Evolutionary conservation across 1,140 invertebrate species (phyloP), one percentile per base, ranked within the genome.

Genomic region (Diabrotica undecimpunctata): DNA sequence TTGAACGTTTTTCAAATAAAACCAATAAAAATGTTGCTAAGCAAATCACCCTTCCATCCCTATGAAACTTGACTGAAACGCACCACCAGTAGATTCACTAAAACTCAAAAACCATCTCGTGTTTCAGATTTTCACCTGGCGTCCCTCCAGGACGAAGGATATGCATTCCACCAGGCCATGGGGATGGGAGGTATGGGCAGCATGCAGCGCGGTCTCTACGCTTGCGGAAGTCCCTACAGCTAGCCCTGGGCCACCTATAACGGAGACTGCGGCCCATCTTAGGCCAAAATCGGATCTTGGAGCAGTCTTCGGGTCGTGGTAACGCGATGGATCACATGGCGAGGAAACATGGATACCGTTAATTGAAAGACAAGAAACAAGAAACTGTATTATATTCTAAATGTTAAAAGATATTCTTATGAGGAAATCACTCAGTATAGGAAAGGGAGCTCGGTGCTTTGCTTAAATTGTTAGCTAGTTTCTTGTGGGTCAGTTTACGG

Each of bases 41-140:
- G 41, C 41, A 46, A 46, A 5, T 46, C 41, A 14, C 25, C 61
- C 52, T 62, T 54, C 61, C 61, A 62, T 62, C 61, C 61, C 61
- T 54, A 62, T 14, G 38, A 62, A 54, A 54, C 39, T n/a, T 12
- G 12, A 46, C 52, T 46, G 25, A 38, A 38, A 53, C 8, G 53
- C 51, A 62, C n/a, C 25, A 12, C 9, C 36, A 37, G 9, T 52
- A 25, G 35, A 12, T n/a, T 35, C 61, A 37, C 9, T 36, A 25
- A 25, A 25, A 25, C 25, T 25, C 25, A 25, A 25, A 25, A 25
- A 25, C 25, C 25, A 25, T 51, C 11, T 25, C 59, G n/a, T 62
- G 61, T 79, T 81, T 25, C 79, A 81, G 79, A 81, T 76, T 79
- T 81, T 72, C 79, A 81, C 72, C 73, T 81, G 77, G 79, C 79